These are phyloP conservation scores for Sycophila sp. DNA, from an alignment of 1,140 invertebrate species.

Conservation along the genomic window DNA sequence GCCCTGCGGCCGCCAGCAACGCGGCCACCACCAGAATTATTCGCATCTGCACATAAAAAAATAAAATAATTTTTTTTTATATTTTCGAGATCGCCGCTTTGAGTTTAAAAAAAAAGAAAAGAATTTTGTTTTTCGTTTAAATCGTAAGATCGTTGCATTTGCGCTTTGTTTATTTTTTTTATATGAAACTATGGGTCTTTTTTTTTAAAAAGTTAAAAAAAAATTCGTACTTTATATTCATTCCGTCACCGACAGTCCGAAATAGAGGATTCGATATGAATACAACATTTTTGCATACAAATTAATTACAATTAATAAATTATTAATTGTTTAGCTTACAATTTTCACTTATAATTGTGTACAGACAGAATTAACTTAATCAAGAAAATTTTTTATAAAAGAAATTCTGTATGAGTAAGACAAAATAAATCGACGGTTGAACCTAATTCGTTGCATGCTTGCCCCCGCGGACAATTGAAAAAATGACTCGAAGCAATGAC, in stretches of 20 bases:
- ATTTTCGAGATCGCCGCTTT: not conserved
- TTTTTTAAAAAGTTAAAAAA: too few relatives aligned
- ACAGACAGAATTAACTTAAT: not conserved
- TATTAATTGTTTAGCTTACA: too few relatives aligned
- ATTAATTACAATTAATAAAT: too few relatives aligned
- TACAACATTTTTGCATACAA: too few relatives aligned
- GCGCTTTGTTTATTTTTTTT: not conserved
- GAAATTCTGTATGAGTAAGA: too few relatives aligned
- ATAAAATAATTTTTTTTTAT: not conserved
- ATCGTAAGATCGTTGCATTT: not conserved
- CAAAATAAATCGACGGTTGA: too few relatives aligned
- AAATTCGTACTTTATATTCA: too few relatives aligned
- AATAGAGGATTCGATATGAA: too few relatives aligned
- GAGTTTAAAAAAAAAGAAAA: not conserved
- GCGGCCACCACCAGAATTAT: slow-evolving; percentile 32
- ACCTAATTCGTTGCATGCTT: too few relatives aligned
- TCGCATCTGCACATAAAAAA: slow-evolving; percentile 52
- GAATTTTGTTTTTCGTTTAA: not conserved
- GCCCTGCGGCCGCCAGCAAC: slow-evolving; percentile 32
- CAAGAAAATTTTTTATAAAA: too few relatives aligned
- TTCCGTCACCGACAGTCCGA: too few relatives aligned
- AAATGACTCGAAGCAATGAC: not conserved
- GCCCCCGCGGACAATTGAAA: not conserved
- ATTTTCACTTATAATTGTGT: not conserved
- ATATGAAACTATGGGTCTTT: too few relatives aligned